Base-by-base conservation (phyloP, 2,888 invertebrate species). In the Chalcosyrphus nemorum region DNA sequence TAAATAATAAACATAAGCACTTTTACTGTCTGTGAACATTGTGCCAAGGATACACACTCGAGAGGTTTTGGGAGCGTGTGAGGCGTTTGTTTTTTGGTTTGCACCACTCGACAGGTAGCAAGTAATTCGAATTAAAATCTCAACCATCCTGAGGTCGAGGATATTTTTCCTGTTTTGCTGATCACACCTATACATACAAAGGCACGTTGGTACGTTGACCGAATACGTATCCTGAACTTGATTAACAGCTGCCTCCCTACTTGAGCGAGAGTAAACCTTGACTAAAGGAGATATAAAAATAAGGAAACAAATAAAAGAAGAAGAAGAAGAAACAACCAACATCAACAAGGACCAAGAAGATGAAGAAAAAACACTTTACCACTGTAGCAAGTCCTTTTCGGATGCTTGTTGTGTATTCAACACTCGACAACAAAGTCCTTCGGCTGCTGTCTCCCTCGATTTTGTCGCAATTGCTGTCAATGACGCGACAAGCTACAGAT, bases 1-100 rank as follows among this genome's bases (percentile, higher is more conserved):
- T 87, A 89, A 89, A 89, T 89, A 89, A 89, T 88, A 89, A 89
- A 89, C 89, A 89, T 88, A 89, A 88, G 88, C 88, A 87, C 86
- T 89, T 89, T 74, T 89, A 89, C 87, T 89, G 89, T 87, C 88
- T 87, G 86, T 63, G 35, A 57, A 72, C 65, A 59, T 27, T 47
- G 35, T 15, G 50, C 21, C 7, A 68, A 56, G 32, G 52, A 29
- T 21, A 57, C 7, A 35, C 38, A 38, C 5, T 17, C 13, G 4
- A 9, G 6, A 9, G 57, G 17, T 27, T 66, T 35, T 47, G 21
- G 63, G 27, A 1, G 19, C 19, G 9, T 21, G 21, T 11, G 4
- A 11, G 61, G 27, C 19, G 41, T 38, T 50, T 61, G 50, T 61
- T 43, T 5, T 43, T 41, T 35, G 2, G 11, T 43, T 41, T 35